phyloP scores from a whole-genome alignment of 2,888 invertebrate genomes.

The Mamestra brassicae region DNA sequence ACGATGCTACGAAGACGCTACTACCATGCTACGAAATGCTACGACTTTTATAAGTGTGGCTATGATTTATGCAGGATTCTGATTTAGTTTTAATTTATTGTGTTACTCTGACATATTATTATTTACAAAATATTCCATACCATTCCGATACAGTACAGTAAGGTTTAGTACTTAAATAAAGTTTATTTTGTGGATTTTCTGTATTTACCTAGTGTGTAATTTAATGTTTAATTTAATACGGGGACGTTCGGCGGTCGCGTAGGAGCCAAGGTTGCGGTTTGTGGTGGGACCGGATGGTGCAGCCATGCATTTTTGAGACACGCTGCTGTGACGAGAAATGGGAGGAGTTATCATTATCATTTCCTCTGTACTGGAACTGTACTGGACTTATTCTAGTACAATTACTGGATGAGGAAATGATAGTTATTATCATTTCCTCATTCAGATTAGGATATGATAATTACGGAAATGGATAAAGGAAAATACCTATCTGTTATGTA shows the following conservation, averaged over 20 bases:
- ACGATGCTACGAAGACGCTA: neutral
- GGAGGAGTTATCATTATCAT: neutral
- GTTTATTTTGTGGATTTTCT: slow-evolving; percentile 22
- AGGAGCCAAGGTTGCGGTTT: slow-evolving; percentile 56
- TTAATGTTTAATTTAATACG: slow-evolving; percentile 53
- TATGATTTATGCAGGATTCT: neutral
- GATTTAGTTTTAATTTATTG: too few relatives aligned
- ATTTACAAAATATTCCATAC: neutral
- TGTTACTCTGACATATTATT: too few relatives aligned
- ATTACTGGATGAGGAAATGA: neutral
- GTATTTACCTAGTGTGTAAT: neutral
- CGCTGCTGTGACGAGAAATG: neutral
- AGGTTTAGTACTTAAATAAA: neutral
- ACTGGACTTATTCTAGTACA: too few relatives aligned
- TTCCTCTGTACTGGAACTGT: too few relatives aligned
- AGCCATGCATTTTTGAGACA: slow-evolving; percentile 50
- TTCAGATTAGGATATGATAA: neutral
- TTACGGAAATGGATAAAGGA: too few relatives aligned
- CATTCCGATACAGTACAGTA: neutral
- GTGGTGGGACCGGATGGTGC: slow-evolving; percentile 53
- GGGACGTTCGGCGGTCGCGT: slow-evolving; percentile 49
- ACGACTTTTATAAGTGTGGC: neutral
- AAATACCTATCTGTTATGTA: too few relatives aligned
- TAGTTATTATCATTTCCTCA: too few relatives aligned
- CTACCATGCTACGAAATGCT: neutral